phyloP scores from a whole-genome alignment of 2,113 vertebrate species.

The Tonatia bakeri region DNA sequence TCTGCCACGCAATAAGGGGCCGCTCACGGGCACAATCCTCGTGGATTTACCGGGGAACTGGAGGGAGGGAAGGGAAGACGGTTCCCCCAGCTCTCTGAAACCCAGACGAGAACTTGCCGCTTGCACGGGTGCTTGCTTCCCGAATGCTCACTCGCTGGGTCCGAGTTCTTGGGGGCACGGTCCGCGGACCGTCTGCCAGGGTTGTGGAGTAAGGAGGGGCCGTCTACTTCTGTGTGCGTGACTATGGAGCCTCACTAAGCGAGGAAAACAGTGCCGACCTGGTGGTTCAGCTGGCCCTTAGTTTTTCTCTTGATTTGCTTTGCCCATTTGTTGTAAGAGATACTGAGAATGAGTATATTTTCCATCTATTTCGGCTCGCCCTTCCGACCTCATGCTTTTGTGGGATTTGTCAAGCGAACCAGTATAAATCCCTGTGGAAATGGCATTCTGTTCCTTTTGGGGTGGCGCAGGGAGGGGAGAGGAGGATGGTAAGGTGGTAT shows the following conservation, averaged over 20 bases:
- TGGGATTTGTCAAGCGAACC: not conserved
- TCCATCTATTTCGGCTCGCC: not conserved
- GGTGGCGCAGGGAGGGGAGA: rapidly evolving
- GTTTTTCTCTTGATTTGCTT: not conserved
- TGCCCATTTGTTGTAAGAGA: not conserved
- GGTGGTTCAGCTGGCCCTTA: not conserved
- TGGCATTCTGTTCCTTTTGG: not conserved
- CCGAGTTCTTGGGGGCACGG: not conserved
- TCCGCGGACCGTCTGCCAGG: not conserved
- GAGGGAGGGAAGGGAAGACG: not conserved
- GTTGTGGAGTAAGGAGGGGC: not conserved
- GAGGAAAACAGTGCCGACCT: not conserved
- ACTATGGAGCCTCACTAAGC: not conserved
- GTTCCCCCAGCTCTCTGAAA: not conserved
- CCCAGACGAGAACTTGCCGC: not conserved
- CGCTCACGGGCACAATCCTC: not conserved
- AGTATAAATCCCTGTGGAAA: not conserved
- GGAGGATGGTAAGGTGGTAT: not conserved
- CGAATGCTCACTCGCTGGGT: not conserved
- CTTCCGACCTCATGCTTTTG: not conserved
- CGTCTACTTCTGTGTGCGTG: not conserved
- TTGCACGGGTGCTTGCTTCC: too few relatives aligned
- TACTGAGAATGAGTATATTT: not conserved
- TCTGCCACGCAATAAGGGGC: not conserved
- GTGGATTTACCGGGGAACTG: not conserved